phyloP scores from a whole-genome alignment of 37 sponge, comb jelly and placozoan genomes.

The Cliona cf. orientalis region DNA sequence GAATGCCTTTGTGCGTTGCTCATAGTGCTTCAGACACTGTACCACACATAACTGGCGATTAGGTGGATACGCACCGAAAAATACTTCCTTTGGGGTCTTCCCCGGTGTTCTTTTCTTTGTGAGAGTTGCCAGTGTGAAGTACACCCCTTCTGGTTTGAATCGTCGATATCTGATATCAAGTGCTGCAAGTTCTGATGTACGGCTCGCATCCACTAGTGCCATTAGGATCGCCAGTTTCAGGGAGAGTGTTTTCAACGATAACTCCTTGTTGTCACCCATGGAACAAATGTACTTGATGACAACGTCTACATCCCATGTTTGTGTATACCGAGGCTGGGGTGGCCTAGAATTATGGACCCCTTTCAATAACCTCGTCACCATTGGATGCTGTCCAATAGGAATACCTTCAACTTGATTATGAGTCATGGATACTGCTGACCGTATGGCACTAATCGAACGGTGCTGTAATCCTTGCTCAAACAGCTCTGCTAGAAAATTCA shows the following conservation, averaged over 20 bases:
- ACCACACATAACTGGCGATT: constrained; percentile 2
- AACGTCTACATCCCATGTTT: constrained; percentile 53
- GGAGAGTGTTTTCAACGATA: constrained; percentile 24
- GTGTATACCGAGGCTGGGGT: constrained; percentile 25
- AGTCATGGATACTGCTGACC: constrained; percentile 40
- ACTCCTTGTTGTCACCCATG: constrained; percentile 7
- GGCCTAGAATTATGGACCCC: constrained; percentile 25
- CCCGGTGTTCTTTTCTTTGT: constrained; percentile 33
- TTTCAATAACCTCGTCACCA: constrained; percentile 27
- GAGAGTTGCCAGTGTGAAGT: constrained; percentile 26
- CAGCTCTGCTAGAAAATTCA: constrained; percentile 31
- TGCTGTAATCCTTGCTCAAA: constrained; percentile 44
- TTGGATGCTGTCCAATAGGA: constrained; percentile 42
- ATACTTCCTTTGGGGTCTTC: neutral
- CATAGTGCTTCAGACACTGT: constrained; percentile 33
- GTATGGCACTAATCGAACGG: constrained; percentile 2
- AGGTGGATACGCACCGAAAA: constrained; percentile 11
- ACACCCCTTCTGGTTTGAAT: constrained; percentile 40
- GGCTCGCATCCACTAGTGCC: constrained; percentile 24
- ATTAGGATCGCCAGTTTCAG: constrained; percentile 36
- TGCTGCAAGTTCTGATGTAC: constrained; percentile 23
- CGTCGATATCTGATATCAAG: constrained; percentile 25
- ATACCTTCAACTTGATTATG: constrained; percentile 11
- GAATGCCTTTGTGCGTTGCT: constrained; percentile 3
- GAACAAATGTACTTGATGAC: neutral